Evolutionary conservation across 2,113 vertebrate genomes (phyloP).

Genomic region (Emydura subglobosa): DNA sequence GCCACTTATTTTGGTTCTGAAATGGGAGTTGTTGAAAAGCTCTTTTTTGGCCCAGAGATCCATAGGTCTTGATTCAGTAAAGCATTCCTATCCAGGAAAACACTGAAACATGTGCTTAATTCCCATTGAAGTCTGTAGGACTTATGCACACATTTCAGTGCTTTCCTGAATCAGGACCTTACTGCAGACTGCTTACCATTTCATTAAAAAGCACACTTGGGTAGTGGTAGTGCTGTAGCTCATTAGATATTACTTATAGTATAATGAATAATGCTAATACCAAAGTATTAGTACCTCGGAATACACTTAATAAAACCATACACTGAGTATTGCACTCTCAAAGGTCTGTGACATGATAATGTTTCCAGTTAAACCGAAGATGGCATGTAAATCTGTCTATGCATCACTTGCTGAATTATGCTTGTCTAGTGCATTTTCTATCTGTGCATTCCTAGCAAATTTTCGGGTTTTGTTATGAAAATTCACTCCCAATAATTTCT

Average conservation of each 20-base stretch:
- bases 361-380: neutral
- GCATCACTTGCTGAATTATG: neutral
- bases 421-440: neutral
- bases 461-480: slow-evolving; percentile 20
- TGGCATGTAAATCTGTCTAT: neutral
- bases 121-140: neutral
- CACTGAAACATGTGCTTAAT: neutral
- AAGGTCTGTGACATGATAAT: neutral
- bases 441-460: neutral
- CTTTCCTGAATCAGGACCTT: neutral
- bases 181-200: neutral
- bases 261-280: neutral
- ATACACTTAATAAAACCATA: neutral
- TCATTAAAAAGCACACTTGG: neutral
- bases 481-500: neutral
- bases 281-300: neutral
- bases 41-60: neutral
- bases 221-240: neutral
- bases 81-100: neutral
- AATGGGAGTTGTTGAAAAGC: neutral
- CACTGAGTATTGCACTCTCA: neutral
- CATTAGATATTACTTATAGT: neutral
- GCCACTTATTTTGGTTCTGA: neutral
- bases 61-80: neutral
- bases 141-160: neutral